Percentiles rank a stretch among this genome's conserved stretches.
phyloP scores from a whole-genome alignment of 2,797 vertebrate species.

The Leptodactylus fallax region DNA sequence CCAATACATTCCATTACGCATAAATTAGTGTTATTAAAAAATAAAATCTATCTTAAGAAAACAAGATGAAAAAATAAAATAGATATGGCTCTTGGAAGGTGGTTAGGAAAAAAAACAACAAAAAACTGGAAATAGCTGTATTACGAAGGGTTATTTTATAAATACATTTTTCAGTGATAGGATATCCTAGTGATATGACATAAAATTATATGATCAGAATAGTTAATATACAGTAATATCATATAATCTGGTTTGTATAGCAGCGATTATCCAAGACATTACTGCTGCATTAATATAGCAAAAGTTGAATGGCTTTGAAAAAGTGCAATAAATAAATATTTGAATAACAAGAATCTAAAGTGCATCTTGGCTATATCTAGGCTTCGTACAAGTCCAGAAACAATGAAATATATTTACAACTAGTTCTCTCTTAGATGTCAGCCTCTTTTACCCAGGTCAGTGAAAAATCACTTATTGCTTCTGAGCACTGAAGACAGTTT shows the following conservation, averaged over 20 bases:
- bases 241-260: background rate
- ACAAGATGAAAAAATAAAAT: too few species aligned
- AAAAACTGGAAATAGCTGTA: too few species aligned
- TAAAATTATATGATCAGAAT: background rate
- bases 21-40: too few species aligned
- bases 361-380: slow-evolving; percentile 29
- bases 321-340: slow-evolving; percentile 24
- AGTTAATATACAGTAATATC: background rate
- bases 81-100: too few species aligned
- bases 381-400: slow-evolving; percentile 49
- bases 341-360: slow-evolving; percentile 30
- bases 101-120: too few species aligned
- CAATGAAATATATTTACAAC: slow-evolving; percentile 61
- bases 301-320: background rate
- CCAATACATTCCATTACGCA: too few species aligned
- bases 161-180: too few species aligned
- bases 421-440: slow-evolving; percentile 56
- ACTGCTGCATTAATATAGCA: background rate
- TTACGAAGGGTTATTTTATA: too few species aligned
- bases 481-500: slow-evolving; percentile 58
- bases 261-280: background rate
- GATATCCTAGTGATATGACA: too few species aligned
- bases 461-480: slow-evolving; percentile 60
- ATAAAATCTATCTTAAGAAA: too few species aligned
- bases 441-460: slow-evolving; percentile 60